These are phyloP conservation scores for Morpho deidamia DNA, from an alignment of 2,888 invertebrate genomes.

Conservation along the genomic window DNA sequence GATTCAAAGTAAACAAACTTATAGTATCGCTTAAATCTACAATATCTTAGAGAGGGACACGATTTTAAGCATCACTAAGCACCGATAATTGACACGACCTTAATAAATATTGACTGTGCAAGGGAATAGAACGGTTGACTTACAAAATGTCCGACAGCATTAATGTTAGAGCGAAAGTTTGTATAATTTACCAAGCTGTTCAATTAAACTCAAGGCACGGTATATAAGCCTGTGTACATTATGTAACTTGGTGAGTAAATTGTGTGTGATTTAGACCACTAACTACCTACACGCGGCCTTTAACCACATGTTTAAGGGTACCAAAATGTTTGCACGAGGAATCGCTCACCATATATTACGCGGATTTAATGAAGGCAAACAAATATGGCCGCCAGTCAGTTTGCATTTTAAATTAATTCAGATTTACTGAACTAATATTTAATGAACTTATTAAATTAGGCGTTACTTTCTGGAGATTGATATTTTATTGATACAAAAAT, in stretches of 20 bases:
- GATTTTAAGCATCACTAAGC: constrained; percentile 66
- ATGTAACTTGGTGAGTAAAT: constrained; percentile 24
- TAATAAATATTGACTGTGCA: constrained; percentile 65
- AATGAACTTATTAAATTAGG: no score
- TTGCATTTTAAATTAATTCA: no score
- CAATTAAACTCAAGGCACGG: constrained; percentile 43
- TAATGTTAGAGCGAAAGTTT: constrained; percentile 48
- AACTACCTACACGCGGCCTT: constrained; percentile 9
- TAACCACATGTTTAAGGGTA: constrained; percentile 14
- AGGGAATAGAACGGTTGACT: constrained; percentile 5
- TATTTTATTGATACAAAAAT: no score
- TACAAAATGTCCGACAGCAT: constrained; percentile 40
- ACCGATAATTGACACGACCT: constrained; percentile 69
- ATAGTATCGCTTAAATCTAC: background rate
- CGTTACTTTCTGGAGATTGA: no score
- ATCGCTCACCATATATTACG: constrained; percentile 6
- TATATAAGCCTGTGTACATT: constrained; percentile 24
- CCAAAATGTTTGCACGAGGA: constrained; percentile 12
- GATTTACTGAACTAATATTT: no score
- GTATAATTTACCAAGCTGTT: constrained; percentile 48
- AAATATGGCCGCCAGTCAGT: background rate
- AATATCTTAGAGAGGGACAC: constrained; percentile 20
- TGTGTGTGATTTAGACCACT: constrained; percentile 40
- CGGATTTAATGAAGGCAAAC: constrained; percentile 2
- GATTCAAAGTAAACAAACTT: no score